Percentiles rank a stretch among this genome's conserved stretches.
Evolutionary conservation across 2,113 vertebrate genomes (phyloP).

Genomic region (Procavia capensis): DNA sequence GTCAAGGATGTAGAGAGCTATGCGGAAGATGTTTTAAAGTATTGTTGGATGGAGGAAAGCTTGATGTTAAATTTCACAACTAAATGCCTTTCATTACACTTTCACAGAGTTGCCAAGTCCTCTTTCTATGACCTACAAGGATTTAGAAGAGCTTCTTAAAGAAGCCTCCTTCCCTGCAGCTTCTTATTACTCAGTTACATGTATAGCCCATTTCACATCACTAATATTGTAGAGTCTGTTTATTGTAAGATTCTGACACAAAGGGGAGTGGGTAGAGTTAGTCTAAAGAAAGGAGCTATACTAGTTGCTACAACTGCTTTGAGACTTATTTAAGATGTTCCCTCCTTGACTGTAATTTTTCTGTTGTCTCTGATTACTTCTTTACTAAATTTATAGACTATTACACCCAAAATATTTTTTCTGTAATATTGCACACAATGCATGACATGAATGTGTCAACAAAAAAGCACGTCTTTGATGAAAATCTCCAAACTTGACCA

Average conservation of each 20-base stretch:
- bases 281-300: background rate
- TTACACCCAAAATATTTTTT: background rate
- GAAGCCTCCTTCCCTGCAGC: background rate
- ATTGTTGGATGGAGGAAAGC: background rate
- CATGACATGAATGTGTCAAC: background rate
- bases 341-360: background rate
- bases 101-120: background rate
- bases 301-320: slow-evolving; percentile 25
- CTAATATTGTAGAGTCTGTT: background rate
- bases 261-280: background rate
- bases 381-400: slow-evolving; percentile 31
- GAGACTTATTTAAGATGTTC: background rate
- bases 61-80: background rate
- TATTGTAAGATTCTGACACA: background rate
- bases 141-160: background rate
- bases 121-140: background rate
- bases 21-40: background rate
- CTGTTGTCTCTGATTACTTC: background rate
- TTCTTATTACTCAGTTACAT: background rate
- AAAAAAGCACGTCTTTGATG: background rate
- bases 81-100: background rate
- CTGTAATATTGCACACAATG: background rate
- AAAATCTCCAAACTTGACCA: background rate
- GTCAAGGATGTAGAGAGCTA: background rate
- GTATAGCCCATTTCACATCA: background rate